Evolutionary conservation across 1,140 invertebrate genomes (phyloP).

Genomic region (Lepidotrigona ventralis): DNA sequence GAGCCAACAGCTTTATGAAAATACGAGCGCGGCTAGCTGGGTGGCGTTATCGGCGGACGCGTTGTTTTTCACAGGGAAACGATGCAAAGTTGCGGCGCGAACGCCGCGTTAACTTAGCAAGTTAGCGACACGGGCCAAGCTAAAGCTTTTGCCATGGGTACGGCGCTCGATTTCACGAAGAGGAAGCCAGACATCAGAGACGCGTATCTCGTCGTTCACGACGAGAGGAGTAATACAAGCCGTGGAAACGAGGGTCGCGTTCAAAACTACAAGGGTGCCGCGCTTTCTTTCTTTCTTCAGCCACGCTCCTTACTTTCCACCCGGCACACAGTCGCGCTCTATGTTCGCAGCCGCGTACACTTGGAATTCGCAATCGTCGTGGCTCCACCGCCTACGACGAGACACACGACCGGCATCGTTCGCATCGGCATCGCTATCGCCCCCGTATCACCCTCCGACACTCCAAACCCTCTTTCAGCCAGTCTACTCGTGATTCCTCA

Average conservation of each 20-base stretch:
- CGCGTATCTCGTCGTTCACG: slow-evolving; percentile 7
- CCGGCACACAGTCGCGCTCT: neutral
- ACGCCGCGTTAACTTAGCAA: slow-evolving; percentile 1
- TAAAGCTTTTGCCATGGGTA: neutral
- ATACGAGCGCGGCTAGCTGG: slow-evolving; percentile 22
- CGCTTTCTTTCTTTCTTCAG: neutral
- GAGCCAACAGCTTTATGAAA: slow-evolving; percentile 30
- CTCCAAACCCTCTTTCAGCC: slow-evolving; percentile 41
- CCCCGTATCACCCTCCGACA: neutral
- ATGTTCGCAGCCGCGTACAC: slow-evolving; percentile 17
- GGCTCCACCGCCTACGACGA: no score
- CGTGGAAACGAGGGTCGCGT: slow-evolving; percentile 30
- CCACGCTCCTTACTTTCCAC: neutral
- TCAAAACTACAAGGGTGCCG: slow-evolving; percentile 29
- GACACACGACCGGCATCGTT: neutral
- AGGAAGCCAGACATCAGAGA: slow-evolving; percentile 25
- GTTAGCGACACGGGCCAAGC: neutral
- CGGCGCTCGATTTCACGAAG: neutral
- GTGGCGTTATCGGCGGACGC: slow-evolving; percentile 16
- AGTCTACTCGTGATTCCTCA: slow-evolving; percentile 56
- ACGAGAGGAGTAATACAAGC: slow-evolving; percentile 1
- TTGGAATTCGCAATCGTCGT: slow-evolving; percentile 31
- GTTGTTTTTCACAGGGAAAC: slow-evolving; percentile 23
- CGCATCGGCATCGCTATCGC: slow-evolving; percentile 37
- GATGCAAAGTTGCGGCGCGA: slow-evolving; percentile 25